Evolutionary conservation across 2,888 invertebrate genomes (phyloP).

Genomic region (Eupsilia transversa): DNA sequence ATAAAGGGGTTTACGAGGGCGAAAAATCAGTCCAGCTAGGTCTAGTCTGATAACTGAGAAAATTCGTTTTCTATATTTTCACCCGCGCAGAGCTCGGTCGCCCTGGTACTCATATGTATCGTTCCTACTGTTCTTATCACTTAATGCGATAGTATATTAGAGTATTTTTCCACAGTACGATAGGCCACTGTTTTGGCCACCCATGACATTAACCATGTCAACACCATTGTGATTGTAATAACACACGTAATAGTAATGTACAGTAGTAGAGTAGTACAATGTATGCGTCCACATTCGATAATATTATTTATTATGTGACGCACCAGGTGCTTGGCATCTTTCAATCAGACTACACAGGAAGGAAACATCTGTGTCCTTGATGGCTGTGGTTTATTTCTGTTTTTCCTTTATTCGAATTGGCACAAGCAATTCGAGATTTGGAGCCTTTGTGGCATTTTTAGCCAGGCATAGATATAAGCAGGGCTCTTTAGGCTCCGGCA

Average conservation of each 20-base stretch:
- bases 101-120: no score
- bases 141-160: not conserved
- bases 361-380: constrained; percentile 24
- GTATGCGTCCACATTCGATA: not conserved
- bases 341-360: not conserved
- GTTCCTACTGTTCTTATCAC: constrained; percentile 27
- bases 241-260: not conserved
- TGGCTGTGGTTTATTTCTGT: not conserved
- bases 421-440: not conserved
- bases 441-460: not conserved
- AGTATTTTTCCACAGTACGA: constrained; percentile 16
- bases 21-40: no score
- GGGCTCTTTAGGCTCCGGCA: no score
- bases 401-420: not conserved
- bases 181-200: not conserved
- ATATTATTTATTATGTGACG: constrained; percentile 2
- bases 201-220: constrained; percentile 13
- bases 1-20: no score
- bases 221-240: not conserved
- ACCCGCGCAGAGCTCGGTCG: no score
- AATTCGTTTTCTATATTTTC: no score
- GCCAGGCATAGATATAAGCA: not conserved
- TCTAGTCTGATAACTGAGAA: no score
- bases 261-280: not conserved
- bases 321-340: not conserved